phyloP scores from a whole-genome alignment of 2,888 invertebrate species.

The Cynaeus angustus region DNA sequence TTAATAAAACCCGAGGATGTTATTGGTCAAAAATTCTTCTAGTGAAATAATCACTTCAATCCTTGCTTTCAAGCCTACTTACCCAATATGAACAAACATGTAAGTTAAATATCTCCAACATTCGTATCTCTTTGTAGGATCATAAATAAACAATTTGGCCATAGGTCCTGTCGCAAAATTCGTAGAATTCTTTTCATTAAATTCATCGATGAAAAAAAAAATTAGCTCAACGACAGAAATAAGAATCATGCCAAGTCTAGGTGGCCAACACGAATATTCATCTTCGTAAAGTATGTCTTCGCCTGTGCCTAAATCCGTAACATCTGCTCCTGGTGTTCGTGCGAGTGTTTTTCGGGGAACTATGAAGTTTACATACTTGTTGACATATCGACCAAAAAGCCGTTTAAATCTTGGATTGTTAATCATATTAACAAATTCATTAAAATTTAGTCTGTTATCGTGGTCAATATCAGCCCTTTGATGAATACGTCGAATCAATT shows the following conservation, averaged over 20 bases:
- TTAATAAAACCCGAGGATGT: too few species aligned
- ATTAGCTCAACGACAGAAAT: constrained; percentile 90
- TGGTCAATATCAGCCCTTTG: constrained; percentile 76
- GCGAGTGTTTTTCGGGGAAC: constrained; percentile 33
- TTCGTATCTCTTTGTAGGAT: constrained; percentile 88
- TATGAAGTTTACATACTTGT: constrained; percentile 72
- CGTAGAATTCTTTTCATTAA: constrained; percentile 61
- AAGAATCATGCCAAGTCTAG: constrained; percentile 90
- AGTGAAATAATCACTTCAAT: too few species aligned
- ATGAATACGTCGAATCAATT: constrained; percentile 78
- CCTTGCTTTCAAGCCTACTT: constrained; percentile 65
- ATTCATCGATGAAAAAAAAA: constrained; percentile 72
- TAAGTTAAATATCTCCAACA: constrained; percentile 95
- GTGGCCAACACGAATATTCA: constrained; percentile 94
- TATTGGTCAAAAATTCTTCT: too few species aligned
- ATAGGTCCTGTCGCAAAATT: constrained; percentile 78
- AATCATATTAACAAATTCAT: constrained; percentile 82
- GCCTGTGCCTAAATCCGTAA: constrained; percentile 42
- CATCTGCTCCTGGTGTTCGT: too few species aligned
- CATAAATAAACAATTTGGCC: constrained; percentile 86
- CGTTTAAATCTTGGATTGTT: constrained; percentile 75
- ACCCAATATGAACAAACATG: constrained; percentile 97
- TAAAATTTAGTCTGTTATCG: constrained; percentile 80
- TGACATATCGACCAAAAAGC: constrained; percentile 77
- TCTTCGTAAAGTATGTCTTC: constrained; percentile 87